These are phyloP conservation scores for Spisula subtruncata DNA, from an alignment of 2,888 invertebrate species.

Conservation along the genomic window DNA sequence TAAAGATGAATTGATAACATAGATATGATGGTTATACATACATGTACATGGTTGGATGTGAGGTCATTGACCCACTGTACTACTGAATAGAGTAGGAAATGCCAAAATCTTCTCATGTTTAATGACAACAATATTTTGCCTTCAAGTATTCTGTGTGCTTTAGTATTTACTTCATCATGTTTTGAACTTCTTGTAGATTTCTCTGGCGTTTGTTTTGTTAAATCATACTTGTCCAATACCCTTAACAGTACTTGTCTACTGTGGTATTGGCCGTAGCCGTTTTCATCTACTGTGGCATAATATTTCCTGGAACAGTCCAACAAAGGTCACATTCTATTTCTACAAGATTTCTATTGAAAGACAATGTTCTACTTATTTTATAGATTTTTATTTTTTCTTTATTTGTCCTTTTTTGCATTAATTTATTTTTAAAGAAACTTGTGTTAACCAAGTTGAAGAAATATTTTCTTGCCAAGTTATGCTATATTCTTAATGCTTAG, in stretches of 20 bases:
- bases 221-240: too few species aligned
- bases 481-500: not conserved
- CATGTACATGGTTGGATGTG: too few species aligned
- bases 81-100: not conserved
- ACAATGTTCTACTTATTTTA: not conserved
- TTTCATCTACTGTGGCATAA: too few species aligned
- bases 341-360: not conserved
- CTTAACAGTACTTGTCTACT: too few species aligned
- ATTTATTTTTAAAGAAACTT: not conserved
- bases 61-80: too few species aligned
- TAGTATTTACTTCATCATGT: not conserved
- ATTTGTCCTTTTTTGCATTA: not conserved
- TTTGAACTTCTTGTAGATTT: not conserved
- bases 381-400: not conserved
- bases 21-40: too few species aligned
- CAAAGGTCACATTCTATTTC: not conserved
- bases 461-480: not conserved
- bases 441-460: not conserved
- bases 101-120: conserved; percentile 8
- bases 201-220: not conserved
- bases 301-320: too few species aligned
- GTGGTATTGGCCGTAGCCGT: too few species aligned
- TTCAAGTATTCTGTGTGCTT: not conserved
- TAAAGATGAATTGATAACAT: too few species aligned
- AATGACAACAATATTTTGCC: not conserved